A percentile compares a stretch with the other conserved stretches of the same genome.
These are phyloP conservation scores for Cygnus atratus DNA, from an alignment of 2,113 vertebrate species.

Conservation along the genomic window DNA sequence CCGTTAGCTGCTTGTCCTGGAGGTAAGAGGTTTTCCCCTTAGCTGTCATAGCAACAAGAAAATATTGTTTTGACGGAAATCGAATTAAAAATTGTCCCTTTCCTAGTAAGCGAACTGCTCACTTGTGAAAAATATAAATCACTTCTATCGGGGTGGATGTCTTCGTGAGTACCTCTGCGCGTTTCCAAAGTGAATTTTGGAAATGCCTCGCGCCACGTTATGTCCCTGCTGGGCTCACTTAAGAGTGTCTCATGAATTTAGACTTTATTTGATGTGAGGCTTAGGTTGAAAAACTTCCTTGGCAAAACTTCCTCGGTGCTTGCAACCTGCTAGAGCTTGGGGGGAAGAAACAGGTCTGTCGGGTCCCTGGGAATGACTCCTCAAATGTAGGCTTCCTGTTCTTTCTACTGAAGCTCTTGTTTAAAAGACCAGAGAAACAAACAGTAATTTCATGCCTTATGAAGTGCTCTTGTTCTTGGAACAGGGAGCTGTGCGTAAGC, in stretches of 20 bases:
- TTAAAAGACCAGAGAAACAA: neutral
- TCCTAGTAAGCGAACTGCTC: conserved; percentile 51
- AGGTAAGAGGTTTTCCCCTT: conserved; percentile 39
- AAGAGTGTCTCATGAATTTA: neutral
- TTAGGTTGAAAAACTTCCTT: neutral
- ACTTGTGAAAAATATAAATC: conserved; percentile 43
- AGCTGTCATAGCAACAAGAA: conserved; percentile 62
- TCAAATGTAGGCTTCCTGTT: neutral
- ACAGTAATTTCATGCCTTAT: neutral
- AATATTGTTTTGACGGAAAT: conserved; percentile 56
- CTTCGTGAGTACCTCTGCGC: conserved; percentile 19
- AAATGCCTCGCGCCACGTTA: accelerated
- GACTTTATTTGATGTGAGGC: neutral
- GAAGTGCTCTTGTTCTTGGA: neutral
- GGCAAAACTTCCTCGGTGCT: neutral
- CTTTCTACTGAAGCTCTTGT: neutral
- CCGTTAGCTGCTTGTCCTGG: neutral
- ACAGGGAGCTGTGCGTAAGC: neutral
- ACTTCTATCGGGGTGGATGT: neutral
- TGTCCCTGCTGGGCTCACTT: neutral
- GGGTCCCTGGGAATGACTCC: neutral
- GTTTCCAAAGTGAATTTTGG: neutral
- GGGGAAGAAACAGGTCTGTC: neutral
- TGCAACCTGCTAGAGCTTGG: neutral
- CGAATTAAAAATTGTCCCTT: conserved; percentile 59